Base-by-base conservation (phyloP, 2,797 vertebrate species). In the Onychomys arenicola region DNA sequence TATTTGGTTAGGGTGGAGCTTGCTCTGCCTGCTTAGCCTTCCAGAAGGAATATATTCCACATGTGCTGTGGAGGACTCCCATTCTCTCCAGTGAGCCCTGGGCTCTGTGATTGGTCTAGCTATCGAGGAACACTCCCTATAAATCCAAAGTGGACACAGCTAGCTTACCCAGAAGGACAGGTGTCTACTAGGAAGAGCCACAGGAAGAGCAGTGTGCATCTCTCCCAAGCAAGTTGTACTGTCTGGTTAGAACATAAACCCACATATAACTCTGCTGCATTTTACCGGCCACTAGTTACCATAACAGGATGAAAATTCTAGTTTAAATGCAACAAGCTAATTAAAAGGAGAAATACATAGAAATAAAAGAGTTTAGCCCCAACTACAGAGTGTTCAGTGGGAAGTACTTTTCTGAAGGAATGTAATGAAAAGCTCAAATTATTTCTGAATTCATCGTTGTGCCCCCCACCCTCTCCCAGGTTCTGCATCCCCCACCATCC, bases 51-150 rank as follows among this genome's bases (percentile, higher is more conserved):
- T 46, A 7, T 3, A 37, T 5, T 29, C 57, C 27, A 1, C 49
- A 43, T 25, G 63, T 29, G 23, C 93, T 23, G 27, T 43, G 76
- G 71, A 75, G 40, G 23, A 46, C 23, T 1, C 43, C 46, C 10
- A 1, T 5, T 61, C 40, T 32, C n/a, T 63, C 0, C 12, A 0
- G 23, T 0, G 13, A 9, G 32, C 57, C 11, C 63, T 32, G 52
- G 17, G n/a, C 75, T 73, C n/a, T 0, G 0, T 0, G 52, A 40
- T 3, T 25, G 9, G 40, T 19, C 82, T 49, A 67, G 82, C 82
- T 49, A 85, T 6, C 43, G 0, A 5, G 67, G 37, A 67, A 34
- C 43, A 34, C 82, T 49, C 61, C 21, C 3, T 43, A 11, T 23
- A 77, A 46, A 83, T 46, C 61, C 19, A 5, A 46, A 43, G 69